Evolutionary conservation across 2,797 vertebrate genomes (phyloP), one percentile per base, ranked within the genome.

Genomic region (Knipowitschia caucasica): DNA sequence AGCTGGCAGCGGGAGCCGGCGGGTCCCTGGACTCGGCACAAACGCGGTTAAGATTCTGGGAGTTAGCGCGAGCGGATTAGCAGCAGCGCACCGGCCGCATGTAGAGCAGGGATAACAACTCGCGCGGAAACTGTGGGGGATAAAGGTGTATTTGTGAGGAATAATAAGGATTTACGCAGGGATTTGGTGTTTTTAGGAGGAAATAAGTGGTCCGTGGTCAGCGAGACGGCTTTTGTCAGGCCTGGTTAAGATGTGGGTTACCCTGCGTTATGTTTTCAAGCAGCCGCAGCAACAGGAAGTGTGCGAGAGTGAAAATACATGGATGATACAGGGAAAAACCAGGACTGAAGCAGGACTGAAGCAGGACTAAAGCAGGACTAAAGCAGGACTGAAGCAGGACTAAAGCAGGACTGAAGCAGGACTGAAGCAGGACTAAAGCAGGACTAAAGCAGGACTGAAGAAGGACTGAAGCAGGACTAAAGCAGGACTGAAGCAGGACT

Each of bases 1-100:
- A 61, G 68, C 6, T 68, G 69, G 72, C 81, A 80, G 76, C 66
- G 67, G 76, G 74, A 69, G 73, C 49, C 35, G 60, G 67, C 9
- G 14, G n/a, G 18, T 80, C 76, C 69, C 80, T 56, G 62, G 65
- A 73, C 59, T 20, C 74, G 75, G 78, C 64, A 75, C 46, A 49
- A 49, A 49, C 46, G 29, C 29, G 4, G 18, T 30, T 46, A 30
- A 46, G 44, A 46, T 30, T 46, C 44, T 6, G 11, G 1, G 30
- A 34, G 30, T 31, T 21, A 14, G 12, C 11, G 3, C 18, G 12
- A 6, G 18, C 6, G 46, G 46, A 49, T 49, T 34, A 49, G 46
- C 21, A 7, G 10, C 18, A 23, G 29, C 20, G 29, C 18, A 31
- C 10, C 29, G 8, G 29, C 1, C 27, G 29, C 33, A 49, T 49